Percentiles rank a stretch among this genome's conserved stretches.
Evolutionary conservation across 2,113 vertebrate genomes (phyloP).

Genomic region (Rhipidura dahli): DNA sequence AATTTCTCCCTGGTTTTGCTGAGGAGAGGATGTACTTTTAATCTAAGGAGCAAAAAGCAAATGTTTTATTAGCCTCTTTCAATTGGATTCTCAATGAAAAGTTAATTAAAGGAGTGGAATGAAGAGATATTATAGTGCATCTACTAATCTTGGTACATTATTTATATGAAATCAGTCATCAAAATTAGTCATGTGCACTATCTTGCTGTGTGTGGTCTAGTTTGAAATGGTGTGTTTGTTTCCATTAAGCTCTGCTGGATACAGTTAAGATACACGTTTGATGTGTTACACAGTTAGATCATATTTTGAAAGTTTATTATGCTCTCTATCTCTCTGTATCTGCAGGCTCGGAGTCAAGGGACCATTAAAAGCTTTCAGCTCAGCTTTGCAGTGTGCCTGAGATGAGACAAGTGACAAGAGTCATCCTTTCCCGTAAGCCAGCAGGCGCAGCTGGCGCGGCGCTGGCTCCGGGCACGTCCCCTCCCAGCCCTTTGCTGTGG

Average conservation of each 20-base stretch:
- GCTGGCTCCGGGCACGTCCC: background rate
- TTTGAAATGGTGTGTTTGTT: conserved; percentile 33
- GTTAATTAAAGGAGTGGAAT: conserved; percentile 45
- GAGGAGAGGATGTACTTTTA: background rate
- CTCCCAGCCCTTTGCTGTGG: background rate
- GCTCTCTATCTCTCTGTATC: conserved; percentile 52
- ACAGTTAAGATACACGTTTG: conserved; percentile 20
- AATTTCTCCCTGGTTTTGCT: background rate
- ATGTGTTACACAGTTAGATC: conserved; percentile 33
- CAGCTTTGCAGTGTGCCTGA: background rate
- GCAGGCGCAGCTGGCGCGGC: background rate
- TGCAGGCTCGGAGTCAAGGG: conserved; percentile 36
- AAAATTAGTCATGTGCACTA: conserved; percentile 64
- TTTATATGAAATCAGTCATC: conserved; percentile 62
- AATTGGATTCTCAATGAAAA: conserved; percentile 12
- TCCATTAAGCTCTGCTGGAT: conserved; percentile 24
- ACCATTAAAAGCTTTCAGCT: conserved; percentile 38
- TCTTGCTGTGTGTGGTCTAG: conserved; percentile 69
- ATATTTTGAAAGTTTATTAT: conserved; percentile 49
- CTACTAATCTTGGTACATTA: conserved; percentile 37
- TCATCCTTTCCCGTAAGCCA: background rate
- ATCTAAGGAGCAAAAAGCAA: background rate
- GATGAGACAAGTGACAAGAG: conserved; percentile 36
- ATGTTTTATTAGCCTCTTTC: background rate
- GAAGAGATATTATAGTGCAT: background rate